phyloP scores from a whole-genome alignment of 2,113 vertebrate genomes.

The Callipepla californica region DNA sequence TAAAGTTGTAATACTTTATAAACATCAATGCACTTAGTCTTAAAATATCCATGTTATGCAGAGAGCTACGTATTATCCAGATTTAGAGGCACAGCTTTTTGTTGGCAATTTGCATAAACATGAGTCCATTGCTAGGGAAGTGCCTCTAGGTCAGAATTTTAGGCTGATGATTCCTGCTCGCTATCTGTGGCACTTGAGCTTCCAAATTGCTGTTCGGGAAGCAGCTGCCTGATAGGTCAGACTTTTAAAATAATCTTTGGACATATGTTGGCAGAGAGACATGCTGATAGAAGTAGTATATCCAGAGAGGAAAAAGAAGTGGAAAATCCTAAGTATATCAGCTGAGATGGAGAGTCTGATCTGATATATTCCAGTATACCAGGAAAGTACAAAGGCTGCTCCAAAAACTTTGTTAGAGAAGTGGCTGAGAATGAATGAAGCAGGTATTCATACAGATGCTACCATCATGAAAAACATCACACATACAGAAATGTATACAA shows the following conservation, averaged over 20 bases:
- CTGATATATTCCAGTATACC: neutral
- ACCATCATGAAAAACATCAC: neutral
- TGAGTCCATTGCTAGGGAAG: neutral
- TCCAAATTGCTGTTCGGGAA: neutral
- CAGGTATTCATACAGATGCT: neutral
- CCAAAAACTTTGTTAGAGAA: neutral
- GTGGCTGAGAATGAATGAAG: neutral
- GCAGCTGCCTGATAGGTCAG: neutral
- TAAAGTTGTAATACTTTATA: neutral
- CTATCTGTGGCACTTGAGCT: neutral
- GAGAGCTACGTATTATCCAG: neutral
- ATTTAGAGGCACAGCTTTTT: neutral
- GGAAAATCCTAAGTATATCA: neutral
- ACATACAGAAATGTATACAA: neutral
- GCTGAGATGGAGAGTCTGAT: neutral
- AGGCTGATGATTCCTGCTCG: neutral
- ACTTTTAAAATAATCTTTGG: conserved; percentile 12
- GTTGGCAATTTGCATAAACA: neutral
- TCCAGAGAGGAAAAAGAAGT: neutral
- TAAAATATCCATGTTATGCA: neutral
- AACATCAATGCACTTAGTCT: neutral
- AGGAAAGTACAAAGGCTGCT: neutral
- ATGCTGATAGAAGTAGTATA: neutral
- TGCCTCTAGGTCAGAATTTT: neutral
- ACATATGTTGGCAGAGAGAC: fast-evolving